Percentiles rank a stretch among this genome's conserved stretches.
These are phyloP conservation scores for Helicolenus hilgendorfi DNA, from an alignment of 2,797 vertebrate genomes.

Conservation along the genomic window DNA sequence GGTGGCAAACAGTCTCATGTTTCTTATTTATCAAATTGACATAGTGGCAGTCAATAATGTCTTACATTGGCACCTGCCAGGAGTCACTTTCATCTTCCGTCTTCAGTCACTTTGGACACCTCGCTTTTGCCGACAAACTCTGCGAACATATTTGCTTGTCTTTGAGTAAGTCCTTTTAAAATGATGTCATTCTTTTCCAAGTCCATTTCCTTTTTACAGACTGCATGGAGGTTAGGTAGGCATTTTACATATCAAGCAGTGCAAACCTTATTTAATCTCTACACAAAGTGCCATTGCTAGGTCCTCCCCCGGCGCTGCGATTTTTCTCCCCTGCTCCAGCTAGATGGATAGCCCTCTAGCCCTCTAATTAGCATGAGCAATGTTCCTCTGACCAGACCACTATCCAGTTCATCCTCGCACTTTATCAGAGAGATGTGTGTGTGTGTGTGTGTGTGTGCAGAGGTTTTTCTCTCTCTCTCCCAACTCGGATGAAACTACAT, in stretches of 20 bases:
- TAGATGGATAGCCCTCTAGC: slow-evolving; percentile 81
- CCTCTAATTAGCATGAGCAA: slow-evolving; percentile 86
- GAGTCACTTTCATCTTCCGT: slow-evolving; percentile 17
- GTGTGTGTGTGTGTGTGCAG: slow-evolving; percentile 34
- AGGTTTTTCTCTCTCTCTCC: slow-evolving; percentile 18
- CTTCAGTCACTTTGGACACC: not conserved
- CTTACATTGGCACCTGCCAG: slow-evolving; percentile 18
- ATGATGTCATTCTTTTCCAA: slow-evolving; percentile 2
- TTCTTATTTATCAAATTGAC: slow-evolving; percentile 16
- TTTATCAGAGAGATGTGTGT: slow-evolving; percentile 65
- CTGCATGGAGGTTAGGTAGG: slow-evolving; percentile 20
- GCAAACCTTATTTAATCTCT: slow-evolving; percentile 73
- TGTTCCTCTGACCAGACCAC: slow-evolving; percentile 80
- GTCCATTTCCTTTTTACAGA: slow-evolving; percentile 25
- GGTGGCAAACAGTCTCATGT: slow-evolving; percentile 28
- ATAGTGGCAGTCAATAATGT: slow-evolving; percentile 25
- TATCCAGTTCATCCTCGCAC: slow-evolving; percentile 74
- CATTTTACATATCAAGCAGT: slow-evolving; percentile 62
- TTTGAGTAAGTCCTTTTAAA: not conserved
- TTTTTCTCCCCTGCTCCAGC: slow-evolving; percentile 55
- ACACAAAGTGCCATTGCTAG: slow-evolving; percentile 56
- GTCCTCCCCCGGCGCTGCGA: slow-evolving; percentile 45
- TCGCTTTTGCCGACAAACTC: not conserved
- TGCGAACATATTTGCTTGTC: not conserved
- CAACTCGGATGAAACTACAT: slow-evolving; percentile 34